Base-by-base conservation (phyloP, 2,113 vertebrate species). In the Melanotaenia duboulayi region DNA sequence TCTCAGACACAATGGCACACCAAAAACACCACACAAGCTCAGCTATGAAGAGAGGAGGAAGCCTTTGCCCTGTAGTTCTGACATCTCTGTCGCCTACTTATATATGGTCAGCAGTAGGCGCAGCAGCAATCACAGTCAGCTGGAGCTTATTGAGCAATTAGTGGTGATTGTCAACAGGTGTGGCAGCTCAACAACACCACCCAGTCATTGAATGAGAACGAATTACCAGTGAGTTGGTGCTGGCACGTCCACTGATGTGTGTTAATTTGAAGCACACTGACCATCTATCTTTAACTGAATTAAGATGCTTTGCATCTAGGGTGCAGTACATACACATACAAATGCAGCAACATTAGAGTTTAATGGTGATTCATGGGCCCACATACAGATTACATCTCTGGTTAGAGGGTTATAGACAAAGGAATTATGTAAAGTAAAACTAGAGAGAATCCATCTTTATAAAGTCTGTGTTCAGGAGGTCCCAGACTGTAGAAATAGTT, bases 61-160 rank as follows among this genome's bases (percentile, higher is more conserved):
- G 61, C 17, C 50, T 55, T 24, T 63, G 24, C 9, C 11, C 12
- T 46, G 4, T 20, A 17, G 2, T 10, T 32, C 5, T 2, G 2
- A 64, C 0, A 10, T 40, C 61, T 25, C n/a, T 20, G 28, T 35
- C 59, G 55, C 10, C 20, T 61, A 14, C 63, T 76, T 65, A 78
- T 86, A 81, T 55, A 50, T 20, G 50, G 51, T 55, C 17, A 10
- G n/a, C n/a, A n/a, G n/a, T n/a, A n/a, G n/a, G n/a, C 51, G 72
- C 67, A 58, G 76, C 50, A 32, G 57, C 49, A 56, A 35, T 39
- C 50, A 39, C 65, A 48, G 50, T 51, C 74, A 71, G 52, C 80
- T 87, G 79, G 71, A 85, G 75, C 59, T 71, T 44, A 42, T 13
- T n/a, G 20, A 58, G 64, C 58, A 79, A 76, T 90, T 20, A 78